A percentile compares a stretch with the other conserved stretches of the same genome.
phyloP scores from a whole-genome alignment of 2,797 vertebrate genomes.

The Atherinosoma microstoma region DNA sequence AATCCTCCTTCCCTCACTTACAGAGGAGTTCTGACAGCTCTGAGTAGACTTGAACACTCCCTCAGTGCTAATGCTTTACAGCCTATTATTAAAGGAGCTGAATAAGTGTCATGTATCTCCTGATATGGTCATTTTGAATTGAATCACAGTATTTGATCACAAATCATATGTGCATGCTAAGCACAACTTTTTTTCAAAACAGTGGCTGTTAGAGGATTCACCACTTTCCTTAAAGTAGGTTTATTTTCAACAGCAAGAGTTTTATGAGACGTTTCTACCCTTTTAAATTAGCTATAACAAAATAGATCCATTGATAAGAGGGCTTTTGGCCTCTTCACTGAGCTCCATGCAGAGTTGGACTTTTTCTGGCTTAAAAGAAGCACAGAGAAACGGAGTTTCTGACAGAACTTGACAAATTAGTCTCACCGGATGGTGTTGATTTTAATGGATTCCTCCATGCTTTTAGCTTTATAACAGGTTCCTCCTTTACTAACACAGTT shows the following conservation, averaged over 20 bases:
- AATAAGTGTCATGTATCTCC: conserved; percentile 27
- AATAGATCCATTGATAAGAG: not conserved
- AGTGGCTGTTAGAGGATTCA: not conserved
- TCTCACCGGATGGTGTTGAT: not conserved
- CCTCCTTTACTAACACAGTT: not conserved
- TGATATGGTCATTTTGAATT: conserved; percentile 41
- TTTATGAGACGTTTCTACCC: not conserved
- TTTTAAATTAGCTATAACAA: not conserved
- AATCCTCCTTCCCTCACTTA: conserved; percentile 8
- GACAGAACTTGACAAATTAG: conserved; percentile 6
- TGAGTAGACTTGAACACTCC: conserved; percentile 41
- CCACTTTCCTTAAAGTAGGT: not conserved
- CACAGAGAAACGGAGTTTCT: not conserved
- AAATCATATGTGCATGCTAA: conserved; percentile 1
- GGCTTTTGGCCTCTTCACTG: not conserved
- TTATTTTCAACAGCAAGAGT: conserved; percentile 1
- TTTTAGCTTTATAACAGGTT: not conserved
- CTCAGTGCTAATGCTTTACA: conserved; percentile 34
- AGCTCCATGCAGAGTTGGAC: not conserved
- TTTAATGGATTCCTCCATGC: not conserved
- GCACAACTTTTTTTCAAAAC: not conserved
- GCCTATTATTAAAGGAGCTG: conserved; percentile 38
- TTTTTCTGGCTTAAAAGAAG: not conserved
- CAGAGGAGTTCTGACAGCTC: conserved; percentile 41
- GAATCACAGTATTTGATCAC: conserved; percentile 23